phyloP scores from a whole-genome alignment of 1,140 invertebrate species.

The Drosophila novamexicana region DNA sequence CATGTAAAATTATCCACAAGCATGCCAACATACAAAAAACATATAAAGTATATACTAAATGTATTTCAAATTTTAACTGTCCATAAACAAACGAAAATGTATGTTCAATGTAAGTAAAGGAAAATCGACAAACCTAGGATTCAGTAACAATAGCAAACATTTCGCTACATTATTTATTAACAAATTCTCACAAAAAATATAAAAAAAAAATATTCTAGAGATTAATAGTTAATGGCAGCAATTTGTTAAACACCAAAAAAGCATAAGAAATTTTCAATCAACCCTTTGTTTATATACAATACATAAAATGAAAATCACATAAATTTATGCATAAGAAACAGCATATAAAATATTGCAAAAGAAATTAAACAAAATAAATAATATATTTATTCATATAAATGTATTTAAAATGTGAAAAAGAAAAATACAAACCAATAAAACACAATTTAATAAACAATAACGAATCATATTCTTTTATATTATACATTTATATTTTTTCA shows the following conservation, averaged over 20 bases:
- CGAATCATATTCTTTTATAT: not conserved
- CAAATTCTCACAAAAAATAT: constrained; percentile 1
- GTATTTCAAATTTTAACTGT: constrained; percentile 50
- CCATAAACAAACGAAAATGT: constrained; percentile 28
- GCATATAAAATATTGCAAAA: constrained; percentile 70
- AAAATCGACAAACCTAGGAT: not conserved
- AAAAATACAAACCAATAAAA: constrained; percentile 80
- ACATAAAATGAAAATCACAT: constrained; percentile 65
- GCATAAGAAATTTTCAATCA: constrained; percentile 20
- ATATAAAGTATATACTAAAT: constrained; percentile 36
- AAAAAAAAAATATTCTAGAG: constrained; percentile 20
- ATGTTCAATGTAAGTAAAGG: constrained; percentile 19
- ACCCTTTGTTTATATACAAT: constrained; percentile 28
- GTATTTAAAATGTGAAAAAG: constrained; percentile 81
- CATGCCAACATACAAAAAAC: constrained; percentile 44
- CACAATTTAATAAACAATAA: constrained; percentile 78
- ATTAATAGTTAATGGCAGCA: constrained; percentile 45
- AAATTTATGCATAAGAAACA: constrained; percentile 69
- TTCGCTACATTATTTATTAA: constrained; percentile 39
- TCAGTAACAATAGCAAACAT: constrained; percentile 33
- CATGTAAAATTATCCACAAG: constrained; percentile 43
- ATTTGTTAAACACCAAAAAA: constrained; percentile 44
- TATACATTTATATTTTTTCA: not conserved
- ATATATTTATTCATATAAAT: constrained; percentile 83
- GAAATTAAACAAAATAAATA: constrained; percentile 69